Conservation (phyloP, 2,797 vertebrate genomes). For the Clarias pachynema region DNA sequence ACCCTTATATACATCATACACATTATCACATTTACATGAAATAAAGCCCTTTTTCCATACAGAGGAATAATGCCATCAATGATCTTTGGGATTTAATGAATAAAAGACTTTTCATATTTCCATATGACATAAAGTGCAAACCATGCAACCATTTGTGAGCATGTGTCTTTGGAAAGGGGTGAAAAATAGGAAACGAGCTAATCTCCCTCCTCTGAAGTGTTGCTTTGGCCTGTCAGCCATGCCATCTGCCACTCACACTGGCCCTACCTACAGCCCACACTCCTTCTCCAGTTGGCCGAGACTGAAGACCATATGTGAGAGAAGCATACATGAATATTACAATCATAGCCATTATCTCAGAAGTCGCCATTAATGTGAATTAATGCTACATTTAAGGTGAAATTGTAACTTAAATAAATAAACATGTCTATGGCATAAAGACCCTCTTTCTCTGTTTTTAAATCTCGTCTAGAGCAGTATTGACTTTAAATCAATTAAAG, state of each 20-base stretch:
- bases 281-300: constrained; percentile 39
- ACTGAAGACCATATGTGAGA: constrained; percentile 29
- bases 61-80: background rate
- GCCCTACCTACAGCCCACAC: constrained; percentile 42
- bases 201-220: constrained; percentile 33
- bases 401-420: background rate
- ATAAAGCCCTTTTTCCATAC: background rate
- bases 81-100: background rate
- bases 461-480: background rate
- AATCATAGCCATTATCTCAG: constrained; percentile 14
- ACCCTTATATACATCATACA: background rate
- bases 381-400: background rate
- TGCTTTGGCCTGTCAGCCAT: constrained; percentile 22
- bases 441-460: background rate
- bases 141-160: background rate
- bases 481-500: background rate
- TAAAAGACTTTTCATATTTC: background rate
- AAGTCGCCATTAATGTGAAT: constrained; percentile 30
- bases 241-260: constrained; percentile 50
- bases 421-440: background rate
- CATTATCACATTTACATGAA: background rate
- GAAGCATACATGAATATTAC: constrained; percentile 37
- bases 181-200: background rate
- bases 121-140: background rate
- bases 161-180: constrained; percentile 5